phyloP scores from a whole-genome alignment of 2,113 vertebrate species.

The Cepphus grylle region DNA sequence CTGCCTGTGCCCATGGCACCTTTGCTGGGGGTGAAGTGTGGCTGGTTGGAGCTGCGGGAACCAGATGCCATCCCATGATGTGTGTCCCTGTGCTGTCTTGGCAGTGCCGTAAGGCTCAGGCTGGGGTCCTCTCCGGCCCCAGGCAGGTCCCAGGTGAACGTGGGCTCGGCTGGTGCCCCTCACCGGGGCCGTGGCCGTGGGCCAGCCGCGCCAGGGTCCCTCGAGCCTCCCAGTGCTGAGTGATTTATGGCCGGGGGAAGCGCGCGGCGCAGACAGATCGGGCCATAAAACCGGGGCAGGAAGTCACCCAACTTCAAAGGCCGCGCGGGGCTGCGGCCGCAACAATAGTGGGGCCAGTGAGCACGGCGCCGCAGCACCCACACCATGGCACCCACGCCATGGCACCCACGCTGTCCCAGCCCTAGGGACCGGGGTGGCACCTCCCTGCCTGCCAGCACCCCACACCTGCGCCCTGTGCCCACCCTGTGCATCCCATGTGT shows the following conservation, averaged over 20 bases:
- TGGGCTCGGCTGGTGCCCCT: background rate
- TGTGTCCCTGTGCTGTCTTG: too few relatives aligned
- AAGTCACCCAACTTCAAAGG: constrained; percentile 38
- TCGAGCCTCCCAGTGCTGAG: background rate
- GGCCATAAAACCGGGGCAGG: constrained; percentile 29
- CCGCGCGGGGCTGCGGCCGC: background rate
- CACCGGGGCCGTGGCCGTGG: background rate
- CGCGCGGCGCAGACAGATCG: background rate
- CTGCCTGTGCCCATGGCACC: rapidly evolving
- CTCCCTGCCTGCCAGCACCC: rapidly evolving
- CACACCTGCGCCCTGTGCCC: background rate
- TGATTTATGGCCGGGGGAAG: constrained; percentile 5
- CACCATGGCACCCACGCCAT: rapidly evolving
- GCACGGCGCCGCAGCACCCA: rapidly evolving
- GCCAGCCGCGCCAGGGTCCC: background rate
- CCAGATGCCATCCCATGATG: rapidly evolving
- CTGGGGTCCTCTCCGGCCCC: background rate
- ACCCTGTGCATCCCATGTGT: too few relatives aligned
- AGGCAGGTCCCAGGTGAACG: background rate
- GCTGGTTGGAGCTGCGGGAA: rapidly evolving
- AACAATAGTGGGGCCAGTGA: background rate
- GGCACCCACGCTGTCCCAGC: too few relatives aligned
- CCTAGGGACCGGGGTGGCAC: too few relatives aligned
- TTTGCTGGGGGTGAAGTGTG: rapidly evolving
- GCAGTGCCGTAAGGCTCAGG: rapidly evolving